These are phyloP conservation scores for western clawed frog (Xenopus tropicalis) DNA, from an alignment of 2,113 vertebrate genomes.

Conservation along the genomic window DNA sequence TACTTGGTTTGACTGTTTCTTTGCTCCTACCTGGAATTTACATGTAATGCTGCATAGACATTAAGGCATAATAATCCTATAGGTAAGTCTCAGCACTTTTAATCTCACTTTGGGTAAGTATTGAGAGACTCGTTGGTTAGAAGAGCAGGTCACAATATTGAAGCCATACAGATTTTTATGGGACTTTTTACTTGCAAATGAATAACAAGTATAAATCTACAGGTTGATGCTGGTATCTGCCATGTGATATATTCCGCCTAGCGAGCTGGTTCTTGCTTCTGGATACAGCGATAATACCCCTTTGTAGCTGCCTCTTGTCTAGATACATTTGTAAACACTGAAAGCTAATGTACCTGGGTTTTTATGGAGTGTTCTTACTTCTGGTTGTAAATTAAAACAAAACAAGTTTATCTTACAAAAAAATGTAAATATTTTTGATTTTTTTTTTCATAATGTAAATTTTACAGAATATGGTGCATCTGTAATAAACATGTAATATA, in stretches of 20 bases:
- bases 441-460: constrained; percentile 87
- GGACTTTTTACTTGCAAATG: constrained; percentile 55
- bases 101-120: constrained; percentile 58
- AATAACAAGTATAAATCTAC: constrained; percentile 55
- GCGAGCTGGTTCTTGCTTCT: constrained; percentile 97
- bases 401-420: constrained; percentile 71
- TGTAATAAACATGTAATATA: constrained; percentile 96
- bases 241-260: constrained; percentile 51
- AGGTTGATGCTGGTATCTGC: constrained; percentile 54
- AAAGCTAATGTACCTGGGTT: constrained; percentile 65
- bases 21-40: constrained; percentile 48
- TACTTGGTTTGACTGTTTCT: constrained; percentile 41
- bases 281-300: constrained; percentile 63
- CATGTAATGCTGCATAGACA: constrained; percentile 57
- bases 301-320: constrained; percentile 63
- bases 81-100: constrained; percentile 64
- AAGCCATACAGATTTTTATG: constrained; percentile 71
- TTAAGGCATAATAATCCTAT: constrained; percentile 56
- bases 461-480: constrained; percentile 78
- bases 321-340: constrained; percentile 65
- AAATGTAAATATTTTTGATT: constrained; percentile 84
- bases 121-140: constrained; percentile 56
- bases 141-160: constrained; percentile 68
- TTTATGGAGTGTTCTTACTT: constrained; percentile 64
- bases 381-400: constrained; percentile 75